Evolutionary conservation across 2,888 invertebrate species (phyloP).

Genomic region (Steinernema scapterisci): DNA sequence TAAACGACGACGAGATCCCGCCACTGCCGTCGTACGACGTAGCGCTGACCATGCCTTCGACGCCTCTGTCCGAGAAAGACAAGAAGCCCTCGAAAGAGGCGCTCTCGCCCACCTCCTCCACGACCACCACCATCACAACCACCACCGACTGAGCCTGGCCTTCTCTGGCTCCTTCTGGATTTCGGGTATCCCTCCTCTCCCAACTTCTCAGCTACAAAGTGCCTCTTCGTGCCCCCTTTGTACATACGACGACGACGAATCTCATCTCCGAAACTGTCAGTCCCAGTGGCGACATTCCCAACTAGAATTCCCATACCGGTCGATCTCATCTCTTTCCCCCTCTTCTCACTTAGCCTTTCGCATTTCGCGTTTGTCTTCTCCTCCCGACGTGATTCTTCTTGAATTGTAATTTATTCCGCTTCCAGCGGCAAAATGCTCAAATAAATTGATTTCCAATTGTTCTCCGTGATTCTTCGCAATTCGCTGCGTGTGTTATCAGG

Average conservation of each 20-base stretch:
- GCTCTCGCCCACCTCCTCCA: background rate
- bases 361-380: background rate
- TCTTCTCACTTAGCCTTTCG: constrained; percentile 20
- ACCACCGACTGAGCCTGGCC: background rate
- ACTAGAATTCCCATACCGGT: constrained; percentile 13
- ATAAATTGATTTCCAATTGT: constrained; percentile 15
- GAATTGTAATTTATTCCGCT: constrained; percentile 26
- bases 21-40: constrained; percentile 43
- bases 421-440: constrained; percentile 8
- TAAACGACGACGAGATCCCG: constrained; percentile 41
- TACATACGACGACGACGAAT: constrained; percentile 33
- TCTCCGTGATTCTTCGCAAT: background rate
- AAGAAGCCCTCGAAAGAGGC: constrained; percentile 1
- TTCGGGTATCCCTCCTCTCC: background rate
- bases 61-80: constrained; percentile 28
- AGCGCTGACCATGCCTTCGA: constrained; percentile 37
- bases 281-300: background rate
- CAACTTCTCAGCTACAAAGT: constrained; percentile 3
- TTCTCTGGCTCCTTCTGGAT: background rate
- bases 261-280: constrained; percentile 29
- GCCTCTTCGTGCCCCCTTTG: constrained; percentile 9
- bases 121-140: background rate
- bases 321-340: constrained; percentile 3
- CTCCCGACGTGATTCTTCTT: constrained; percentile 28
- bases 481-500: background rate